Evolutionary conservation across 64 coral and sea anemone genomes (phyloP), one percentile per base, ranked within the genome.

Genomic region (Pocillopora damicornis): DNA sequence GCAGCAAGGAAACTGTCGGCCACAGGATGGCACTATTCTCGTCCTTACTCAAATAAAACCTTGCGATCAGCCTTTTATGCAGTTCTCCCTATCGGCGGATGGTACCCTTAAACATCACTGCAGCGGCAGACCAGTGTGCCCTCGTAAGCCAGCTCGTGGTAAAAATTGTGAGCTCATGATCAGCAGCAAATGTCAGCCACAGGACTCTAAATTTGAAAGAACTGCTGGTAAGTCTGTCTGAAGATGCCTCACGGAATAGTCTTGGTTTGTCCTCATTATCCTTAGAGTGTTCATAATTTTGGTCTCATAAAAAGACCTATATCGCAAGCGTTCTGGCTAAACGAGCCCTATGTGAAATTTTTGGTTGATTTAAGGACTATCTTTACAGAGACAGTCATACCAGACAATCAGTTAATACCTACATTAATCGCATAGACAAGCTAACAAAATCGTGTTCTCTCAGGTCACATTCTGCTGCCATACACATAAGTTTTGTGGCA

Each of bases 71-170:
- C 18, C 73, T 59, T 72, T 72, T 56, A 75, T 76, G 51, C 72
- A 76, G 20, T 87, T 87, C 12, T 61, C 9, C 42, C 12, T 87
- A 13, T 73, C 71, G 2, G 30, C 20, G 18, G 75, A 77, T n/a
- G 87, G 87, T 9, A 61, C 51, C 22, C 65, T 88, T 30, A 77
- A 63, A 15, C 87, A 88, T 78, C 59, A 63, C 17, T 88, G 87
- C 56, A 78, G 74, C 16, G 87, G 87, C 0, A 88, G 78, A 57
- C 63, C 61, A 60, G 87, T 88, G 59, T 88, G 87, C 20, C 74
- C 75, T 18, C 35, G 22, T 35, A 61, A 79, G 13, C 38, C 14
- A 77, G 14, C 34, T 61, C 71, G 14, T 12, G 67, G 37, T 37
- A 38, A 79, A 23, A 76, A 59, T 11, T 63, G 56, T 9, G 77